Conservation (phyloP, 2,797 vertebrate genomes). For the Lithobates pipiens region DNA sequence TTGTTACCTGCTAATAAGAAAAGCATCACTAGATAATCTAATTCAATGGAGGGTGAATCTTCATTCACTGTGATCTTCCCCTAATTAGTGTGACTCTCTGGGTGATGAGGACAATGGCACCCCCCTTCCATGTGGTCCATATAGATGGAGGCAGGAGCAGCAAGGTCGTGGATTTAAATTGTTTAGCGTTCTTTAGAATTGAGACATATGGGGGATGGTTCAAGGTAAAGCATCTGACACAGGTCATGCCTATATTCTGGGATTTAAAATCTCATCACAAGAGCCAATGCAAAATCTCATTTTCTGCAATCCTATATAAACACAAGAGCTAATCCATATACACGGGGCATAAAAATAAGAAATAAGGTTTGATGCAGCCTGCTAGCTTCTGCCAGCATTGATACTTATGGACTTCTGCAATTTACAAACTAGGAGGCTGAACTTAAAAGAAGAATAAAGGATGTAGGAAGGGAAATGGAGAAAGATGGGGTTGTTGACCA, state of each 20-base stretch:
- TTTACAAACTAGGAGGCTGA: background rate
- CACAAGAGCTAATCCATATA: constrained; percentile 36
- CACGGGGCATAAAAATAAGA: constrained; percentile 19
- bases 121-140: constrained; percentile 24
- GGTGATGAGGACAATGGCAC: constrained; percentile 33
- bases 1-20: constrained; percentile 48
- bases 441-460: background rate
- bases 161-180: constrained; percentile 59
- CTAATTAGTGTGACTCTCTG: constrained; percentile 55
- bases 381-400: background rate
- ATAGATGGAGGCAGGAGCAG: constrained; percentile 49
- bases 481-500: background rate
- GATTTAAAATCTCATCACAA: constrained; percentile 44
- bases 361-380: background rate
- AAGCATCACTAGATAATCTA: constrained; percentile 44
- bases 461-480: background rate
- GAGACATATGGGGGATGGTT: constrained; percentile 51
- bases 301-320: constrained; percentile 31
- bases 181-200: constrained; percentile 51
- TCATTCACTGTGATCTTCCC: constrained; percentile 51
- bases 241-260: constrained; percentile 30
- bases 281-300: constrained; percentile 19
- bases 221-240: constrained; percentile 42
- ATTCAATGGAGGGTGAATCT: constrained; percentile 51
- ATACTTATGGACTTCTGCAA: background rate